Evolutionary conservation across 1,140 invertebrate species (phyloP).

Genomic region (Ceratosolen fusciceps): DNA sequence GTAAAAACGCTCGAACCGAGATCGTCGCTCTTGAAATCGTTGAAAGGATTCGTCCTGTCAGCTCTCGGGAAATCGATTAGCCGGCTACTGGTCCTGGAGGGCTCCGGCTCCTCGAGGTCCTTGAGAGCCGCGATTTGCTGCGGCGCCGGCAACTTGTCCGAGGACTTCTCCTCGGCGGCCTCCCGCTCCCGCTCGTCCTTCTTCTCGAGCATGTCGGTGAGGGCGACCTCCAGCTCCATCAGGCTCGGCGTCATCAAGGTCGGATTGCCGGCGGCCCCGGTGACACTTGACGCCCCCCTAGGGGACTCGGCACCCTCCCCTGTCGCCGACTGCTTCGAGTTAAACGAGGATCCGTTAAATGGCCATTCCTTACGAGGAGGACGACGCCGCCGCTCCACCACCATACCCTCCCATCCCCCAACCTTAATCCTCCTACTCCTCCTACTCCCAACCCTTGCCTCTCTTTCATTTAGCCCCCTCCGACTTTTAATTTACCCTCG

Average conservation of each 20-base stretch:
- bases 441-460: too few species aligned
- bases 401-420: too few species aligned
- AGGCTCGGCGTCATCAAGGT: conserved; percentile 69
- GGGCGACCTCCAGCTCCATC: conserved; percentile 66
- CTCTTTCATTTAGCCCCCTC: too few species aligned
- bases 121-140: conserved; percentile 54
- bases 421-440: too few species aligned
- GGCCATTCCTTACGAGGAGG: too few species aligned
- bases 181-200: conserved; percentile 56
- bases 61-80: conserved; percentile 12
- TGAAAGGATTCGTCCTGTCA: conserved; percentile 43
- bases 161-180: conserved; percentile 31
- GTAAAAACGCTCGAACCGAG: conserved; percentile 29
- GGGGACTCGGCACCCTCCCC: not conserved
- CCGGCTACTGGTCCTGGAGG: not conserved
- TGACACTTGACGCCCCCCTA: not conserved
- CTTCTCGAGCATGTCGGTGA: conserved; percentile 67
- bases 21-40: conserved; percentile 25
- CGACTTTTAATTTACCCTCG: too few species aligned
- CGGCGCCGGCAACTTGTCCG: conserved; percentile 55
- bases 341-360: not conserved
- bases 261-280: conserved; percentile 56
- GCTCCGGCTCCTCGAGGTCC: not conserved
- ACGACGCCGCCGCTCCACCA: too few species aligned
- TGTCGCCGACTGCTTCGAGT: not conserved